A percentile compares a stretch with the other conserved stretches of the same genome.
These are phyloP conservation scores for Gymnothorax reevesii DNA, from an alignment of 2,797 vertebrate species.

Conservation along the genomic window DNA sequence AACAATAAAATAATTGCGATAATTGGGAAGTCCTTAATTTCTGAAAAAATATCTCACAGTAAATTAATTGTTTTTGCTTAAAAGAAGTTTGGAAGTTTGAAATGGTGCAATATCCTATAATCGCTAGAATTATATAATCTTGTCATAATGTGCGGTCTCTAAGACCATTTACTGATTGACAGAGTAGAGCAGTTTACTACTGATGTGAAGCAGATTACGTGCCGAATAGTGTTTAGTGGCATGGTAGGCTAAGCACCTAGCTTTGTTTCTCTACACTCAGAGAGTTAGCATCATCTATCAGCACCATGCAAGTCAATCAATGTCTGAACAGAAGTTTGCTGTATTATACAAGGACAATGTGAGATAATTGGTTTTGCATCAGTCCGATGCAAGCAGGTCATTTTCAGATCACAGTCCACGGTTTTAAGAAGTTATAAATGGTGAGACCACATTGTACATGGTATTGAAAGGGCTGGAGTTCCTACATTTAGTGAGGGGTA, in stretches of 20 bases:
- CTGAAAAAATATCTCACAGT: no score
- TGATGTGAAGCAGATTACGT: constrained; percentile 30
- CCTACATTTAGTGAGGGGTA: no score
- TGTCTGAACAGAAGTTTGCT: not conserved
- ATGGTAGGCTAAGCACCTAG: constrained; percentile 35
- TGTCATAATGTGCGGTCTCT: constrained; percentile 9
- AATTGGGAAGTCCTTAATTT: no score
- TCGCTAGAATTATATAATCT: not conserved
- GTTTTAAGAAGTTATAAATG: not conserved
- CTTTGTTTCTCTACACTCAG: constrained; percentile 35
- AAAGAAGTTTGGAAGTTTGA: no score
- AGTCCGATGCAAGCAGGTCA: not conserved
- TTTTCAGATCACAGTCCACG: not conserved
- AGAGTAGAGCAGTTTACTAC: constrained; percentile 23
- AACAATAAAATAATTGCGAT: no score
- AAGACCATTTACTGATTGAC: constrained; percentile 28
- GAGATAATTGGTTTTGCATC: constrained; percentile 10
- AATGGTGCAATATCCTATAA: not conserved
- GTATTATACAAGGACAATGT: not conserved
- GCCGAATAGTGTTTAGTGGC: constrained; percentile 45
- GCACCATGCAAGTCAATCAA: constrained; percentile 34
- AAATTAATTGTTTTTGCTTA: no score
- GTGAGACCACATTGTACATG: not conserved
- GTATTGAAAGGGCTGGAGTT: no score
- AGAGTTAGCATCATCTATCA: constrained; percentile 43